Evolutionary conservation across 2,797 vertebrate genomes (phyloP).

Genomic region (Hydrolagus colliei): DNA sequence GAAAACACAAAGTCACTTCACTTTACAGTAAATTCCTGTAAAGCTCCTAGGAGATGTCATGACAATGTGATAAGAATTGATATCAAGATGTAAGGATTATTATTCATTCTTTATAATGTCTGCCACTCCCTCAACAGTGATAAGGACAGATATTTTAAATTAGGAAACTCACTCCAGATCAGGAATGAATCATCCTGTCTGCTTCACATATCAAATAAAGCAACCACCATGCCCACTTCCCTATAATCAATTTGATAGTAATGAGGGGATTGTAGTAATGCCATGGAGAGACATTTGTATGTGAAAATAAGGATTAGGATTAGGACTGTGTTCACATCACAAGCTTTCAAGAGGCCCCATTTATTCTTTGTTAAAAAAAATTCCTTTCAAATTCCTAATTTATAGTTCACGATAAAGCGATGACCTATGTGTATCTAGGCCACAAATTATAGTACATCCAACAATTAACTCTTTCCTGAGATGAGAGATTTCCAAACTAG

Average conservation of each 20-base stretch:
- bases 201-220: conserved; percentile 2
- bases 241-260: background rate
- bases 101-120: too few species aligned
- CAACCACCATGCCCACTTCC: background rate
- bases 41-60: too few species aligned
- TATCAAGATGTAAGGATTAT: too few species aligned
- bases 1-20: too few species aligned
- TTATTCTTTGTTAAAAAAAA: conserved; percentile 14
- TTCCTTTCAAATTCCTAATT: conserved; percentile 28
- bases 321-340: conserved; percentile 16
- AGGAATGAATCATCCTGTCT: conserved; percentile 8
- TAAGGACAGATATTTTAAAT: too few species aligned
- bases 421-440: conserved; percentile 15
- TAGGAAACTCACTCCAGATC: background rate
- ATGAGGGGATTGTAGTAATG: background rate
- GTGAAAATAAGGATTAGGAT: conserved; percentile 10
- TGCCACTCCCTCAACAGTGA: too few species aligned
- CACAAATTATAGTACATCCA: conserved; percentile 2
- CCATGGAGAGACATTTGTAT: background rate
- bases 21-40: too few species aligned
- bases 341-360: conserved; percentile 23
- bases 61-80: too few species aligned
- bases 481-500: conserved; percentile 13
- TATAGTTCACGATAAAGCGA: conserved; percentile 21
- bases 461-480: conserved; percentile 6